These are phyloP conservation scores for Porites lutea DNA, from an alignment of 64 coral and sea anemone species.

Conservation along the genomic window DNA sequence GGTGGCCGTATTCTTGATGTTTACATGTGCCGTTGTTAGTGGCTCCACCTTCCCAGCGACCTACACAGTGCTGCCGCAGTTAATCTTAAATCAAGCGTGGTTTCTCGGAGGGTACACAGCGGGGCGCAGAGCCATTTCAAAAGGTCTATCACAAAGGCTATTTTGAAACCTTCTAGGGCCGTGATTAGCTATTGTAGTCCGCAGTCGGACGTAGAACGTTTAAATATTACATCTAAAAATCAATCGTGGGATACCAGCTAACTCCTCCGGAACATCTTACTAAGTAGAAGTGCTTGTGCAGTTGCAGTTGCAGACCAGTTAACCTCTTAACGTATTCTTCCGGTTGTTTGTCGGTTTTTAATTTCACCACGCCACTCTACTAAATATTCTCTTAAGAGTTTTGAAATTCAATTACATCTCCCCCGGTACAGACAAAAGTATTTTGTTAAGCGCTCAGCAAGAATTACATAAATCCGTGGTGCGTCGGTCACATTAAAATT, in stretches of 20 bases:
- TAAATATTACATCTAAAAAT: constrained; percentile 44
- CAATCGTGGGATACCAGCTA: constrained; percentile 19
- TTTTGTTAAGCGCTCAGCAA: constrained; percentile 1
- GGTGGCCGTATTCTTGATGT: constrained; percentile 1
- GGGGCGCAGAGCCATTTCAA: constrained; percentile 14
- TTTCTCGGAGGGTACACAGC: constrained; percentile 20
- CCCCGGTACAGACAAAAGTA: not conserved
- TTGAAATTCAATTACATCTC: not conserved
- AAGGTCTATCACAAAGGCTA: constrained; percentile 43
- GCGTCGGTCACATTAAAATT: not conserved
- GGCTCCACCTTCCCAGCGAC: constrained; percentile 17
- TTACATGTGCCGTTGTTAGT: constrained; percentile 12
- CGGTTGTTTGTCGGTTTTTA: not conserved
- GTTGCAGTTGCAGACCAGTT: not conserved
- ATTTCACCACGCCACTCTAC: not conserved
- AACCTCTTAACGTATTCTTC: not conserved
- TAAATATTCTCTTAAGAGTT: not conserved
- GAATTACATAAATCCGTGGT: constrained; percentile 21
- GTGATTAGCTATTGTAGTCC: constrained; percentile 50
- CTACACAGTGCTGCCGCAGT: constrained; percentile 23
- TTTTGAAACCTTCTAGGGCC: constrained; percentile 36
- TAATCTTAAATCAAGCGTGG: constrained; percentile 52
- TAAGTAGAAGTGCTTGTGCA: not conserved
- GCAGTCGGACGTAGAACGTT: constrained; percentile 5
- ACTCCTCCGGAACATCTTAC: constrained; percentile 10